These are phyloP conservation scores for Abramis brama DNA, from an alignment of 2,113 vertebrate genomes.

Conservation along the genomic window DNA sequence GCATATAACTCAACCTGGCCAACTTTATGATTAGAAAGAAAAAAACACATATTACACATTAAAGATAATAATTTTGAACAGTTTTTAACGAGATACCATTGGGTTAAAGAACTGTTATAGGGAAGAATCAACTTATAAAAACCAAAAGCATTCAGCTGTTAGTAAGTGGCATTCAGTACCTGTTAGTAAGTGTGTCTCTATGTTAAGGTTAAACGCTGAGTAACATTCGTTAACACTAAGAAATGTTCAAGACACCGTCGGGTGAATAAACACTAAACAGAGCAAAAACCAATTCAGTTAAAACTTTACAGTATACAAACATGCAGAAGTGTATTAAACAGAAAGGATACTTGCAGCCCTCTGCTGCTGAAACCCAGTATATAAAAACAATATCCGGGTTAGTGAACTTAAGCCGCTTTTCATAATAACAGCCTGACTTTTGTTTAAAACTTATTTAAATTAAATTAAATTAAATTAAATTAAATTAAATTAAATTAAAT, in stretches of 20 bases:
- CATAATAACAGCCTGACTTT: slow-evolving; percentile 15
- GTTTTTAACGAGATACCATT: neutral
- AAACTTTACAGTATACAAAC: neutral
- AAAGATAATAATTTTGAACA: neutral
- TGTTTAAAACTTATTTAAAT: neutral
- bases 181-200: neutral
- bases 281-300: neutral
- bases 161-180: neutral
- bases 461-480: too few species aligned
- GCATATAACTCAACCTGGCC: neutral
- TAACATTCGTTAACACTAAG: neutral
- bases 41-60: neutral
- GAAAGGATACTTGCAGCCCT: neutral
- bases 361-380: neutral
- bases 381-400: slow-evolving; percentile 12
- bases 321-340: neutral
- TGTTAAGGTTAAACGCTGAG: neutral
- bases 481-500: neutral
- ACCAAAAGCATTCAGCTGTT: neutral
- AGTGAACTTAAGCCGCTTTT: neutral
- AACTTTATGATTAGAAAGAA: neutral
- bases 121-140: neutral
- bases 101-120: neutral
- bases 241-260: neutral
- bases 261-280: neutral